Percentiles rank a stretch among this genome's conserved stretches.
phyloP scores from a whole-genome alignment of 2,113 vertebrate species.

The Zapornia atra region DNA sequence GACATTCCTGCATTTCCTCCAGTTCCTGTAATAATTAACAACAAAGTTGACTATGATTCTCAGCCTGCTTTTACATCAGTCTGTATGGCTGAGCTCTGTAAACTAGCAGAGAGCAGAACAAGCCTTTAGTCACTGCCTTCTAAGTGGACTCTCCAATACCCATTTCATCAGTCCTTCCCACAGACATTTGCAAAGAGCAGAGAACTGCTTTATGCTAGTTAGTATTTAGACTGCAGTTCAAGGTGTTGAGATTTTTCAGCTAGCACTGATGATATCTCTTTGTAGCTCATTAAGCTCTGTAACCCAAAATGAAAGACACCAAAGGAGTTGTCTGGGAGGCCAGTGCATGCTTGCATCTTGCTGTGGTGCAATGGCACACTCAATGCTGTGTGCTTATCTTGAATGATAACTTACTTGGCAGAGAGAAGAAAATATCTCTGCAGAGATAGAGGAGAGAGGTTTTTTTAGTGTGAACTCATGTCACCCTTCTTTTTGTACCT shows the following conservation, averaged over 20 bases:
- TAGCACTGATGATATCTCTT: not conserved
- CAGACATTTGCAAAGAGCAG: not conserved
- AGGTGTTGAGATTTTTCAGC: not conserved
- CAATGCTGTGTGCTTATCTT: not conserved
- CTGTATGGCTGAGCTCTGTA: not conserved
- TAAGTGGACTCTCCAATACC: not conserved
- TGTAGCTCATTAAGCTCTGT: not conserved
- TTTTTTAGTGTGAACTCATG: not conserved
- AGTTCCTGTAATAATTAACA: not conserved
- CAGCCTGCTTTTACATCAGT: not conserved
- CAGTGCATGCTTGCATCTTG: not conserved
- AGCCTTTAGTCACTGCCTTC: not conserved
- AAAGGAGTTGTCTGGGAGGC: not conserved
- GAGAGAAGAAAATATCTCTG: not conserved
- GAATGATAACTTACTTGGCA: not conserved
- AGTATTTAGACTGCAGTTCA: not conserved
- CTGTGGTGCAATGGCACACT: not conserved
- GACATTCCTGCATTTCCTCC: not conserved
- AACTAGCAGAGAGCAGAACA: not conserved
- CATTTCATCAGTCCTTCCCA: not conserved
- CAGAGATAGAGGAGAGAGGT: not conserved
- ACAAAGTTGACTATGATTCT: not conserved
- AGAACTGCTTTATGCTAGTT: not conserved
- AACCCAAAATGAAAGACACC: not conserved
- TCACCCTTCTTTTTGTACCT: not conserved